phyloP scores from a whole-genome alignment of 2,888 invertebrate species.

The Siphonodentalium dalli region DNA sequence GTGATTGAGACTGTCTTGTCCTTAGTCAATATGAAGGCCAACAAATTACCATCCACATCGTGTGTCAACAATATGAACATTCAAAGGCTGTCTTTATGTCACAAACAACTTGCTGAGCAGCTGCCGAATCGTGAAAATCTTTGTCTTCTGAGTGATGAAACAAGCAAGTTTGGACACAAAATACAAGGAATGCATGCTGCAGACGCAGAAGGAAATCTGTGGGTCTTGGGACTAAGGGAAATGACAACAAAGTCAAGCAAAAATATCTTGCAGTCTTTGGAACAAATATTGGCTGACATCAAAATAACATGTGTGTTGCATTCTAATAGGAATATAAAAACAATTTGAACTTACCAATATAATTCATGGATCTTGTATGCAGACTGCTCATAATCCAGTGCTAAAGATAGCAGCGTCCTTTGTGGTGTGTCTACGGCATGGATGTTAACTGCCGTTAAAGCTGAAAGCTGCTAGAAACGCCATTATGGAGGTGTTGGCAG shows the following conservation, averaged over 20 bases:
- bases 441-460: no score
- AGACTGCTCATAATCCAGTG: no score
- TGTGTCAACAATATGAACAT: conserved; percentile 27
- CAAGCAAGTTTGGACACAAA: conserved; percentile 25
- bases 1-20: conserved; percentile 21
- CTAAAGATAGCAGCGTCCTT: no score
- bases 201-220: conserved; percentile 21
- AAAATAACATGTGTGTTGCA: no score
- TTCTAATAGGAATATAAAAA: no score
- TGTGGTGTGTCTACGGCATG: no score
- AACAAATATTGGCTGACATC: conserved; percentile 18
- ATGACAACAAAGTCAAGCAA: conserved; percentile 26
- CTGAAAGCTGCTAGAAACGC: no score
- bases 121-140: conserved; percentile 15
- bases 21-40: conserved; percentile 20
- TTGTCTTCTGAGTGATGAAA: conserved; percentile 27
- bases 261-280: conserved; percentile 15
- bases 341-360: no score
- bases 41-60: conserved; percentile 18
- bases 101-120: conserved; percentile 26
- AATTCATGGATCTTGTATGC: no score
- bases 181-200: conserved; percentile 28
- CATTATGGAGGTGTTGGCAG: no score
- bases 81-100: conserved; percentile 21
- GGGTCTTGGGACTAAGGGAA: conserved; percentile 25